Base-by-base conservation (phyloP, 2,888 invertebrate genomes). In the Euclidia mi region DNA sequence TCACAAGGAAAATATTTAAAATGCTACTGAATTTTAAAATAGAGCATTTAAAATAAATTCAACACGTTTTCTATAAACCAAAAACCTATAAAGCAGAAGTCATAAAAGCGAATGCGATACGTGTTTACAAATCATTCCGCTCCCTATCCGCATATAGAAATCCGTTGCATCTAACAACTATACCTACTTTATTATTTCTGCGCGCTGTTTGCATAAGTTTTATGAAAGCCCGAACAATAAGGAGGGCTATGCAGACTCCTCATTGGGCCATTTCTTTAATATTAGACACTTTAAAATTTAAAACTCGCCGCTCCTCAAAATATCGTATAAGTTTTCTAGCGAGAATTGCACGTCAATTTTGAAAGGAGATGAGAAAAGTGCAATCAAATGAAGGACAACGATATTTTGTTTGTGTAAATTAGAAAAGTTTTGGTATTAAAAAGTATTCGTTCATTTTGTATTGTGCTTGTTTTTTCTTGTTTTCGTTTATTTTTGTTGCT, bases 161-260 rank as follows among this genome's bases (percentile, higher is more conserved):
- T 63, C 62, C 41, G 58, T 59, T 68, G n/a, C 10, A 20, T 52
- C 37, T 37, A 57, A 40, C 61, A 71, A 71, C 71, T 70, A 67
- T 66, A 64, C 38, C 59, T 71, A 78, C 71, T 75, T 71, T 76
- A 81, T 82, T 79, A 79, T 79, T 69, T 60, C 59, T 61, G 57
- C 28, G 35, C 46, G 65, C 53, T 79, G 79, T 82, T 82, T 81
- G 82, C 73, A 76, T 79, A 79, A 81, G 79, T 81, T 81, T 74
- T 76, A 77, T 80, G 69, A 74, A 78, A 69, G 61, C 56, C 51
- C 43, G 56, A 37, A 64, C 60, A 66, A 70, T 71, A 63, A 73
- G 67, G 62, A 68, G 18, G 41, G 47, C 65, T 47, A 65, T n/a
- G 55, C 55, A 49, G 56, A 46, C 52, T 60, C 28, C 55, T 71